Evolutionary conservation across 2,113 vertebrate genomes (phyloP).

Genomic region (Cephalopholis sonnerati): DNA sequence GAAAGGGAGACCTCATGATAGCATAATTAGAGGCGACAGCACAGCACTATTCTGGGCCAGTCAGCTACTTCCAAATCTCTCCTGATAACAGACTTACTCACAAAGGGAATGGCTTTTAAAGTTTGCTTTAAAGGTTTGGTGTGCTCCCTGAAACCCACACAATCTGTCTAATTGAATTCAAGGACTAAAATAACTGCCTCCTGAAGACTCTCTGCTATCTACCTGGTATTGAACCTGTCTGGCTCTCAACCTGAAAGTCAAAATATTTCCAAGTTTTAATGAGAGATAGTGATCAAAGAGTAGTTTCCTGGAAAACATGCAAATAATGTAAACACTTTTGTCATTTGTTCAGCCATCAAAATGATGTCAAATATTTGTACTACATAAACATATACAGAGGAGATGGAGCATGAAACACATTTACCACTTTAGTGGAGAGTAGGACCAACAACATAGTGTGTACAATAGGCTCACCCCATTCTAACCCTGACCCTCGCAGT

Average conservation of each 20-base stretch:
- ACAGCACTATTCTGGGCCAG: constrained; percentile 39
- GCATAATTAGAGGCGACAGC: constrained; percentile 44
- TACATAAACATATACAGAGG: neutral
- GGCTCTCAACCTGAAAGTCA: constrained; percentile 10
- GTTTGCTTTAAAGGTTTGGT: constrained; percentile 56
- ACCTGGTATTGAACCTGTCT: neutral
- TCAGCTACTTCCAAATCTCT: constrained; percentile 37
- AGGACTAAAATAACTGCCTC: constrained; percentile 6
- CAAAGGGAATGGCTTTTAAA: constrained; percentile 39
- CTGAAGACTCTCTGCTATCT: neutral
- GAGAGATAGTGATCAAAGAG: neutral
- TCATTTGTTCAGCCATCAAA: constrained; percentile 3
- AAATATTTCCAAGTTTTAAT: constrained; percentile 2
- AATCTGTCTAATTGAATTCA: constrained; percentile 37
- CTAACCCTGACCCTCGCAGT: neutral
- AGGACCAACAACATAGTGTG: neutral
- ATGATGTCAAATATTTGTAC: neutral
- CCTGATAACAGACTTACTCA: constrained; percentile 37
- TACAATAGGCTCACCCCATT: neutral
- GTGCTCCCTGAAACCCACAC: constrained; percentile 33
- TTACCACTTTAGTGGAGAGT: neutral
- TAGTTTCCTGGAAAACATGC: neutral
- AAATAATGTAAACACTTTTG: neutral
- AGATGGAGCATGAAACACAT: neutral
- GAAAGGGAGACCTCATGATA: constrained; percentile 43